Base-by-base conservation (phyloP, 2,888 invertebrate genomes). In the Lithosia quadra region DNA sequence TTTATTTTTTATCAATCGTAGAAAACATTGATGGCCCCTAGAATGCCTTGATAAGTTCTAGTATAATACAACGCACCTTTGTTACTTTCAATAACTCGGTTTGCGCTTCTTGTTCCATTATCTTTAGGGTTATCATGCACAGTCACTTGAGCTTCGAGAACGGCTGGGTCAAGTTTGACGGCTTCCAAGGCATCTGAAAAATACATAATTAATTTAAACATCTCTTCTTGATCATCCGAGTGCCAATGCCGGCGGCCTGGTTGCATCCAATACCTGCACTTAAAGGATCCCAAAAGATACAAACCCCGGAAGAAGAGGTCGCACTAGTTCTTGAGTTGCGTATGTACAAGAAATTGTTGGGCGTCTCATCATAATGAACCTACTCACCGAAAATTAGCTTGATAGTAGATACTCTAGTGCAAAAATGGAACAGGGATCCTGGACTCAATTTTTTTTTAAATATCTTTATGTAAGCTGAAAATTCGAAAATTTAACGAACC, bases 121-220 rank as follows among this genome's bases (percentile, higher is more conserved):
- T 65, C 58, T 59, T 60, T 56, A 59, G 61, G 33, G 63, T 67
- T 71, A 5, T 71, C 68, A 62, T 83, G 79, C 39, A 88, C 69
- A 0, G 90, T 88, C 36, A 93, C 85, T 66, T 90, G 91, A 0
- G 91, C 93, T 71, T 93, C 92, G 68, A 93, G 73, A 8, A 93
- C 91, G 0, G 93, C 93, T 7, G 93, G 93, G 59, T 93, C 93
- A 49, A 87, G 72, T 78, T 92, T 93, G 0, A 93, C 86, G 34
- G 91, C 90, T 58, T 88, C 81, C 68, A 93, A 69, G 1, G 90
- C 90, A 79, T 92, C 93, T 91, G 79, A 24, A 69, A 70, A 28
- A 53, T 13, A 55, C 22, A 22, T 7, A 49, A n/a, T 33, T 4
- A 24, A 1, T 18, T n/a, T 7, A 2, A 28, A 28, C 5, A 28